Evolutionary conservation across 1,140 invertebrate genomes (phyloP), one percentile per base, ranked within the genome.

Genomic region (Drosophila nigrodunni): DNA sequence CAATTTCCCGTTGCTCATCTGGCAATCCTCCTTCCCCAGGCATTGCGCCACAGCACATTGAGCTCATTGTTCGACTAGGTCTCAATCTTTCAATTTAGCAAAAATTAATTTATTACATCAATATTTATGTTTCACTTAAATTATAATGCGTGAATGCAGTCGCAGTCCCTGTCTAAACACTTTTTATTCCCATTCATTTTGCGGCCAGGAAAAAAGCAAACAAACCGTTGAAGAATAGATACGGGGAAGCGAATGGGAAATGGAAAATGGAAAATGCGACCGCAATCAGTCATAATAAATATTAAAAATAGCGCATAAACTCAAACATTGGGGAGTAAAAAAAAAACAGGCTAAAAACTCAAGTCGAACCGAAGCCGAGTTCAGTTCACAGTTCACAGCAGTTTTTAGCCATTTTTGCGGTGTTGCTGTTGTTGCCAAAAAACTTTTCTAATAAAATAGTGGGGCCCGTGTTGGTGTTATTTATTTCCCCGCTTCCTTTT

Each of bases 81-180:
- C 55, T 77, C 70, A 68, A 71, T 65, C 73, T 74, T 88, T 88
- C 77, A 77, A 80, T 89, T 90, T 78, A 72, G 74, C 65, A 83
- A 71, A 89, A 89, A 89, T 89, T 89, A 89, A 89, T 89, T 89
- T 89, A 89, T 89, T 89, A 80, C 78, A 89, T 89, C 86, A 89
- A 89, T 89, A 89, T 89, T 89, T 89, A 89, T 89, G 85, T 89
- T 89, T 90, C 85, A 89, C 85, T 89, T 89, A 89, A 89, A 89
- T 89, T 90, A 90, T 81, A 89, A 89, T 89, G 85, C 85, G 85
- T 89, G 85, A 89, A 89, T 89, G 86, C 85, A 90, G 86, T 61
- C 83, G 80, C 73, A 83, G 77, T 60, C 80, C 69, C 70, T 77
- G 60, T 70, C 76, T 71, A 73, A 88, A 80, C 83, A 88, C 80